Percentiles rank a stretch among this genome's conserved stretches.
These are phyloP conservation scores for Trichonephila clavata DNA, from an alignment of 1,140 invertebrate species.

Conservation along the genomic window DNA sequence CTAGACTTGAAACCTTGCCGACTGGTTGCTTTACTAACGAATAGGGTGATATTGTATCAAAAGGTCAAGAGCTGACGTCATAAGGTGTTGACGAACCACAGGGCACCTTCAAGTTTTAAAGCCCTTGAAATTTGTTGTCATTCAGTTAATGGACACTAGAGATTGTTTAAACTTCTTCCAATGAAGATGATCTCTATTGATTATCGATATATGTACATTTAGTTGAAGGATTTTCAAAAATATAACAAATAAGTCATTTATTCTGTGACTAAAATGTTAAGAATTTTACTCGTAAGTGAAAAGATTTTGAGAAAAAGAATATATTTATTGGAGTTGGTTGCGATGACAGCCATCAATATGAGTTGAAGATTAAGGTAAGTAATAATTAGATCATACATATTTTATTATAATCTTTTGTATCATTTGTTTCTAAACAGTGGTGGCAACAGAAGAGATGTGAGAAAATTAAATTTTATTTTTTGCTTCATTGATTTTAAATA, in stretches of 20 bases:
- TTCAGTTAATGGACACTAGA: neutral
- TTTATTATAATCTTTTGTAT: neutral
- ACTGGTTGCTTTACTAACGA: neutral
- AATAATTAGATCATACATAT: neutral
- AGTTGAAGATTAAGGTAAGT: conserved; percentile 21
- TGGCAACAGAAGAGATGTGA: too few species aligned
- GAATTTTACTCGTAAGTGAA: neutral
- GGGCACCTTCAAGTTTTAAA: neutral
- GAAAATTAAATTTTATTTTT: too few species aligned
- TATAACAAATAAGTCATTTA: neutral
- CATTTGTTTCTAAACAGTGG: too few species aligned
- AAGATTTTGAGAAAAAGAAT: neutral
- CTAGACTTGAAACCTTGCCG: neutral
- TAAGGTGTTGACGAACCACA: conserved; percentile 5
- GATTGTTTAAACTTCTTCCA: neutral
- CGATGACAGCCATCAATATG: neutral
- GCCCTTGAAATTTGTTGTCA: neutral
- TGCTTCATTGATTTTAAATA: too few species aligned
- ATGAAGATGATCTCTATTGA: neutral
- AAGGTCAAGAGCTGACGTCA: neutral
- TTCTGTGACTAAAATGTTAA: neutral
- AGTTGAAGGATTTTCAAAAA: neutral
- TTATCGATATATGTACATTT: neutral
- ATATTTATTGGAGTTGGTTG: neutral
- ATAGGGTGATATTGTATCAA: neutral